phyloP scores from a whole-genome alignment of 2,113 vertebrate genomes.

The Mesoclemmys tuberculata region DNA sequence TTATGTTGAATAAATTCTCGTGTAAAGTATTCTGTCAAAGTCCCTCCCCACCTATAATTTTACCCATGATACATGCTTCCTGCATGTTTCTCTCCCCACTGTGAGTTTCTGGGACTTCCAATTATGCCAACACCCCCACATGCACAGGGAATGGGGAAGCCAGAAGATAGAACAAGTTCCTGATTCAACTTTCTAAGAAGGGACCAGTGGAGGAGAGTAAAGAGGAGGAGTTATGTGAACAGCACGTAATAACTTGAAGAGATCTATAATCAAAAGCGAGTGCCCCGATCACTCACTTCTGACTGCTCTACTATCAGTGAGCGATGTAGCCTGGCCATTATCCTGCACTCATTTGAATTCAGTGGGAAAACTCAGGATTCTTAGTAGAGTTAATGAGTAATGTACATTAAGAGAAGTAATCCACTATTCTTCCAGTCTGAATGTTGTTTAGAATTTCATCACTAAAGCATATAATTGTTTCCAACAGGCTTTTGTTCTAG shows the following conservation, averaged over 20 bases:
- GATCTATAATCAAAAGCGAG: neutral
- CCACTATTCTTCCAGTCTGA: neutral
- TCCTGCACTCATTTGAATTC: neutral
- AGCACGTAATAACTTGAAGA: rapidly evolving
- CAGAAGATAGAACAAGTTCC: rapidly evolving
- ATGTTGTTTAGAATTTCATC: neutral
- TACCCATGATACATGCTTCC: neutral
- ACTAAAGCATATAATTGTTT: conserved; percentile 11
- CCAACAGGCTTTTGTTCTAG: neutral
- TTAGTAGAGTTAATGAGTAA: neutral
- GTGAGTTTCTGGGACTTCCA: neutral
- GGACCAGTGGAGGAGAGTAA: neutral
- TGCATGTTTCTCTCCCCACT: neutral
- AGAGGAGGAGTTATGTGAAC: neutral
- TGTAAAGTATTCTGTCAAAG: neutral
- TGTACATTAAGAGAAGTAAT: neutral
- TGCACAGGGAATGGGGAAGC: neutral
- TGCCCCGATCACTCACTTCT: neutral
- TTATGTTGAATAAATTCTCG: too few relatives aligned
- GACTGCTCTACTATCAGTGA: neutral
- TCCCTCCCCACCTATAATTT: neutral
- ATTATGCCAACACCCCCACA: neutral
- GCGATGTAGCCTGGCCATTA: neutral
- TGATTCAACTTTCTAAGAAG: rapidly evolving
- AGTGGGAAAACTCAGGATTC: neutral